These are phyloP conservation scores for Muntiacus muntjak DNA, from an alignment of 2,113 vertebrate species.

Conservation along the genomic window DNA sequence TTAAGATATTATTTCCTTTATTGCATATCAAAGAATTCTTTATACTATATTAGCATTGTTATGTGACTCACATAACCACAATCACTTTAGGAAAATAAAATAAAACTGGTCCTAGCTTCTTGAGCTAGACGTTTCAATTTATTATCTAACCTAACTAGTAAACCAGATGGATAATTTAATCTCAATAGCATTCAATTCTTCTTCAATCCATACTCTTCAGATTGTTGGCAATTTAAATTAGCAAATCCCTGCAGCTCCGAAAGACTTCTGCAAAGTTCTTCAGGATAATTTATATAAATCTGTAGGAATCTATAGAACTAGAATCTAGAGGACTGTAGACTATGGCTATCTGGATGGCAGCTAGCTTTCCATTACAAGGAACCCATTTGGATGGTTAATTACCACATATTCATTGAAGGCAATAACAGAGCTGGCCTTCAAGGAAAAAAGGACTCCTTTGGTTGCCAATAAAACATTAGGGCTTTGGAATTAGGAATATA, in stretches of 20 bases:
- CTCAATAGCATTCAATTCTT: neutral
- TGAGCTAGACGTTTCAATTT: neutral
- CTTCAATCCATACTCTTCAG: neutral
- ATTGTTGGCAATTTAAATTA: neutral
- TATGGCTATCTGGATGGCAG: neutral
- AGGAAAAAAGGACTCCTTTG: neutral
- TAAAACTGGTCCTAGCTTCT: neutral
- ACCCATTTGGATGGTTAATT: neutral
- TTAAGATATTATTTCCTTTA: neutral
- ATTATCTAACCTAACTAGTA: neutral
- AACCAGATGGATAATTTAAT: neutral
- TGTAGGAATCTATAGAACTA: too few relatives aligned
- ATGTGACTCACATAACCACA: neutral
- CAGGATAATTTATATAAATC: neutral
- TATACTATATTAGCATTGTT: neutral
- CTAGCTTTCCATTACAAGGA: neutral
- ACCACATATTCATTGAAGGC: neutral
- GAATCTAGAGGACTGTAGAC: neutral
- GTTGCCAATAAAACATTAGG: neutral
- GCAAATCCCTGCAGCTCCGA: neutral
- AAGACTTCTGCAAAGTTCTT: neutral
- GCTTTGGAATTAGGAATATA: neutral
- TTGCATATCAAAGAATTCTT: neutral
- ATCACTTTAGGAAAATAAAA: neutral
- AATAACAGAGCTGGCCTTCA: neutral